Evolutionary conservation across 1,140 invertebrate genomes (phyloP).

Genomic region (Lordiphosa stackelbergi): DNA sequence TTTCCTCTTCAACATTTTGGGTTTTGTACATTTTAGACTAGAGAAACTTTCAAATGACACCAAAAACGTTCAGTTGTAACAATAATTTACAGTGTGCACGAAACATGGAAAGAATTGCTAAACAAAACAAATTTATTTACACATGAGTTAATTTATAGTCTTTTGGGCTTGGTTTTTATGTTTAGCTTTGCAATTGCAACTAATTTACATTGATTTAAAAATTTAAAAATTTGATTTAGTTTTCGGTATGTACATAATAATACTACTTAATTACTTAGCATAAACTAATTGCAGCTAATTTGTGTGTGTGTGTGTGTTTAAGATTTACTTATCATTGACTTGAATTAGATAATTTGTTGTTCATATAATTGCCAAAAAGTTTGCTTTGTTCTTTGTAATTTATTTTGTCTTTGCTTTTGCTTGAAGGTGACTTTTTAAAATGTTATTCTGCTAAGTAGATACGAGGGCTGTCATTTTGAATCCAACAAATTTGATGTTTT

Average conservation of each 20-base stretch:
- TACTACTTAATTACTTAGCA: constrained; percentile 49
- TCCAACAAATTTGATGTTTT: too few species aligned
- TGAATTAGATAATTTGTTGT: constrained; percentile 48
- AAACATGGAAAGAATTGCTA: constrained; percentile 45
- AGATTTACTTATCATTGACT: constrained; percentile 32
- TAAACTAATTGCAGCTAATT: constrained; percentile 66
- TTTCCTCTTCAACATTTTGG: constrained; percentile 16
- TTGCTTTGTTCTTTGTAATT: constrained; percentile 25
- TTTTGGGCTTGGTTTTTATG: constrained; percentile 48
- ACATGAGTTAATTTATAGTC: constrained; percentile 55
- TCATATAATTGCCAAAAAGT: constrained; percentile 63
- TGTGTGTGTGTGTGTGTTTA: constrained; percentile 29
- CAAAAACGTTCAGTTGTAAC: constrained; percentile 53
- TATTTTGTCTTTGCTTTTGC: constrained; percentile 16
- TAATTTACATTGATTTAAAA: constrained; percentile 50
- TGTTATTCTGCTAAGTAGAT: too few species aligned
- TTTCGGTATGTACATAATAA: constrained; percentile 35
- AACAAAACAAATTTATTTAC: constrained; percentile 45
- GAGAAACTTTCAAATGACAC: constrained; percentile 21
- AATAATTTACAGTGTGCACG: constrained; percentile 67
- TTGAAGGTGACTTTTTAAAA: constrained; percentile 15
- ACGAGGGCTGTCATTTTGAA: too few species aligned
- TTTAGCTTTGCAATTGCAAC: constrained; percentile 38
- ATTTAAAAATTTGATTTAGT: constrained; percentile 34
- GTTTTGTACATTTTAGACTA: constrained; percentile 40